Base-by-base conservation (phyloP, 2,113 vertebrate species). In the Centrocercus urophasianus region DNA sequence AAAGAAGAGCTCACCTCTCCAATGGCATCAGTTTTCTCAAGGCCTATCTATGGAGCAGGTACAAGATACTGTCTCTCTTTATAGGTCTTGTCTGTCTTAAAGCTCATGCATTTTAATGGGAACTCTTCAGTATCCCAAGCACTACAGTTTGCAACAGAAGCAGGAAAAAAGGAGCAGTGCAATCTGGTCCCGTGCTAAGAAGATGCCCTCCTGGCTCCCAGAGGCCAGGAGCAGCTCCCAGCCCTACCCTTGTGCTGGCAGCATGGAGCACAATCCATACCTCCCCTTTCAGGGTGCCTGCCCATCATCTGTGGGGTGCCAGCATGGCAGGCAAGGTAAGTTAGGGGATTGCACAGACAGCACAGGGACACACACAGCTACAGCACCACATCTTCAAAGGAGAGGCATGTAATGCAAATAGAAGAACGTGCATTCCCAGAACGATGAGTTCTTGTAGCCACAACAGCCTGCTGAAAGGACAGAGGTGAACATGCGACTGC, bases 261-360 rank as follows among this genome's bases (percentile, higher is more conserved):
- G 32, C 10, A 34, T 10, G 22, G 52, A 13, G 11, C 4, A 6
- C 52, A 66, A 32, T 1, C 18, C 34, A n/a, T 52, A 52, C 1
- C 47, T 54, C 20, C 22, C 48, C 48, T 50, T 50, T 38, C 19
- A 12, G 10, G 27, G 17, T 13, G n/a, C 3, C 69, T 2, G 22
- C 54, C 17, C 25, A 10, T 11, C 64, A 15, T n/a, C 27, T 1
- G 7, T 30, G 30, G 42, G 60, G 8, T 64, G n/a, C 54, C 22
- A 4, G 8, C 57, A 43, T 45, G 42, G 2, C 54, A 47, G 56
- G 8, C 60, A 3, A 30, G 25, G 20, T 5, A 40, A 6, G 2
- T 61, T 11, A n/a, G 20, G 1, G 2, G 32, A 32, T 3, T 0
- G 1, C 0, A 32, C 17, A 21, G 50, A 75, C 8, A 69, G 30